Base-by-base conservation (phyloP, 1,140 invertebrate genomes). In the Drosophila pectinifera region DNA sequence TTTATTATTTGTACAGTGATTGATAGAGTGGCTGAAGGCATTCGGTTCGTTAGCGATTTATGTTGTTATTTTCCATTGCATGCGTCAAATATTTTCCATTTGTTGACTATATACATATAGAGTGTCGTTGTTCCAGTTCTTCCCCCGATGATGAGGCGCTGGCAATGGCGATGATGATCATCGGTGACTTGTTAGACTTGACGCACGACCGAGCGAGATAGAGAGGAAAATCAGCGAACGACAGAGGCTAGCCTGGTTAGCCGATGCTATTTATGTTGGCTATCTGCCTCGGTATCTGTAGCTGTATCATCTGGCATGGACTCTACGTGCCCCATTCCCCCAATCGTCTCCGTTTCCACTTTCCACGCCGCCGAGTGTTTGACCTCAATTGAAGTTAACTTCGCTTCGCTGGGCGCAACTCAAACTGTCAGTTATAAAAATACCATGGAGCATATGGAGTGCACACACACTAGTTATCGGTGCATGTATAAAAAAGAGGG, bases 41-140 rank as follows among this genome's bases (percentile, higher is more conserved):
- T 34, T 46, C 45, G 16, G 5, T 43, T 62, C 57, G 16, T 18
- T 26, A 28, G 14, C 13, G 34, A 26, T 65, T 64, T 65, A 46
- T 56, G 22, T 53, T 57, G 31, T 48, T 51, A 53, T 69, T 70
- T 56, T 26, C 31, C 64, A 14, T 72, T 43, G 24, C 38, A 38
- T 83, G 58, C 62, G 55, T 62, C 80, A 70, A 45, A 78, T 73
- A 28, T 72, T 72, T 72, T 73, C 48, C n/a, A 61, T 49, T 49
- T 63, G 77, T 22, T 62, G 51, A 61, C 46, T 67, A 41, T 53
- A 58, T 62, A 38, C 24, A 31, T 48, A 31, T 53, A 46, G 36
- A 65, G 73, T 57, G 61, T 75, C 45, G 73, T 81, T 78, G 81
- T 86, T 86, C 81, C 81, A 85, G 82, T 85, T 85, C 81, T 82